Base-by-base conservation (phyloP, 1,140 invertebrate genomes). In the Dinoponera quadriceps region DNA sequence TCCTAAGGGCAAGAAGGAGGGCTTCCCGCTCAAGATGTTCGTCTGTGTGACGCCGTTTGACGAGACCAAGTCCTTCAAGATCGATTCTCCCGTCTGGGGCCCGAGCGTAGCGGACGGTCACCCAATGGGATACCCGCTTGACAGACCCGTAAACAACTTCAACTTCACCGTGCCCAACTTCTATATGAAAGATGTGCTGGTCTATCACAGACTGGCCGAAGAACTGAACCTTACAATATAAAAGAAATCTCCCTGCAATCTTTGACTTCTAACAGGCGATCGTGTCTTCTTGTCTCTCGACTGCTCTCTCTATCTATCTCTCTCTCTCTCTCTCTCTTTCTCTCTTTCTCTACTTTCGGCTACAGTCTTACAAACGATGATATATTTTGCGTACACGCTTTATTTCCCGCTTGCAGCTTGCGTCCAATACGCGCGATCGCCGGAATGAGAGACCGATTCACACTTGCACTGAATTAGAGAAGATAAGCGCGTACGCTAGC, bases 11-110 rank as follows among this genome's bases (percentile, higher is more conserved):
- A 94, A 91, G 74, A 92, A 94, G 44, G 94, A 95, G 62, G 96
- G 96, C 89, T 95, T 96, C 93, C 92, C 95, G 13, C 95, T 95
- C 90, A 93, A 95, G 81, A 81, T 97, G 0, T 96, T 95, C 86
- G 95, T 96, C 16, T 92, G 95, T 29, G 93, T 96, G 0, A 94
- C 94, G n/a, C 95, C 94, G 2, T 91, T 94, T 85, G 94, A 90
- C 83, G 93, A 91, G 84, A 49, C 66, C 0, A 60, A 75, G 18
- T 3, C 62, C 20, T 55, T 80, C 5, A 78, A 74, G 5, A 1
- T 90, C 0, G 81, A 88, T 0, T 85, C 89, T 2, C 88, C 89
- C 0, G 16, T 92, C 1, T 91, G 90, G 85, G 91, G 90, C 11
- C 48, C 22, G 0, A n/a, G 29, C 16, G 20, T 86, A 1, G 48